Base-by-base conservation (phyloP, 2,113 vertebrate genomes). In the Picathartes gymnocephalus region DNA sequence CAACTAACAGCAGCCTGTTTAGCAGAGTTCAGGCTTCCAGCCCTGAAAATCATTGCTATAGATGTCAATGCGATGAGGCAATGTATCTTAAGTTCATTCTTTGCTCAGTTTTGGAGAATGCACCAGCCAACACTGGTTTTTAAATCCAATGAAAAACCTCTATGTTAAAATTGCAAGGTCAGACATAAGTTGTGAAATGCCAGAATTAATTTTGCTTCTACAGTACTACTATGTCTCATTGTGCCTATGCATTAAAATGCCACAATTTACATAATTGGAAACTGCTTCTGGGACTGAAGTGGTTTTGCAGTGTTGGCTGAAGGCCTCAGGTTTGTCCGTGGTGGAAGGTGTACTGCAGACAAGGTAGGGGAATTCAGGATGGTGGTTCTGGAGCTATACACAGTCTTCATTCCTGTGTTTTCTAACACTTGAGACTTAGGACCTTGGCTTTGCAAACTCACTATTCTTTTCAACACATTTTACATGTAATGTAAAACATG, bases 201-300 rank as follows among this genome's bases (percentile, higher is more conserved):
- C 90, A 92, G 88, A 62, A 85, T 56, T 90, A 51, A 89, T 93
- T 95, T 85, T 90, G 61, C 37, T n/a, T 76, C n/a, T 64, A 16
- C 37, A 68, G 16, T 31, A 44, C 33, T 47, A 13, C 22, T 68
- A 25, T 44, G 62, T 64, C 48, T 65, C 37, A 9, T 61, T 85
- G 71, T 79, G 65, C 74, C 51, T 40, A 17, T 45, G 45, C 53
- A 72, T 73, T 69, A 76, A 80, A 90, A 90, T 72, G n/a, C 15
- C 33, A 28, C 72, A 27, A 76, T 87, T 88, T 88, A 45, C 74
- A 72, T 72, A 82, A 76, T 50, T 4, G 1, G 37, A 57, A 69
- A 57, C 45, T 40, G 54, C 81, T 90, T 61, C 70, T 72, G 90
- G 74, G 54, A 65, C 77, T 22, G 10, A 81, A 80, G 57, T 60